phyloP scores from a whole-genome alignment of 1,140 invertebrate genomes.

The Macrocentrus cingulum region DNA sequence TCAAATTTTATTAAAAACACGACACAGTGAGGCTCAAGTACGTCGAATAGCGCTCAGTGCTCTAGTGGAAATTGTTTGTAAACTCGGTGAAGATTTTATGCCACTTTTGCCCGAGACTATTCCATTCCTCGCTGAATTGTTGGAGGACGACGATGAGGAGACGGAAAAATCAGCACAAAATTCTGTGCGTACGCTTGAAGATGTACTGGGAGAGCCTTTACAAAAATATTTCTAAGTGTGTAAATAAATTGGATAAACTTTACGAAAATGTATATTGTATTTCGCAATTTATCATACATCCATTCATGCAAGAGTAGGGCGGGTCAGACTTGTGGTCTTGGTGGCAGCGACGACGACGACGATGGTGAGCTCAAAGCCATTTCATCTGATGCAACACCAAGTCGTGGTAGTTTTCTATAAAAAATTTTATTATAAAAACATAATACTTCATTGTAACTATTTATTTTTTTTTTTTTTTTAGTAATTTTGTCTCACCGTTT shows the following conservation, averaged over 20 bases:
- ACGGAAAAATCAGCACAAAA: slow-evolving; percentile 77
- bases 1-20: slow-evolving; percentile 85
- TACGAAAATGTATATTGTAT: too few relatives aligned
- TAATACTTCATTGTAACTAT: too few relatives aligned
- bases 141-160: slow-evolving; percentile 79
- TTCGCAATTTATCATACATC: too few relatives aligned
- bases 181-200: slow-evolving; percentile 76
- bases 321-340: too few relatives aligned
- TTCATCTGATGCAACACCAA: too few relatives aligned
- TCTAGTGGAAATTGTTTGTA: slow-evolving; percentile 68
- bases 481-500: too few relatives aligned
- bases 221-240: slow-evolving; percentile 73
- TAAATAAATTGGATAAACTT: not conserved
- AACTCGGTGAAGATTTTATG: slow-evolving; percentile 80
- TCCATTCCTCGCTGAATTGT: slow-evolving; percentile 78
- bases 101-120: slow-evolving; percentile 80
- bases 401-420: too few relatives aligned
- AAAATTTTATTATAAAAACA: too few relatives aligned
- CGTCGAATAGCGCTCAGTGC: slow-evolving; percentile 45
- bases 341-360: too few relatives aligned
- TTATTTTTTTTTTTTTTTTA: too few relatives aligned
- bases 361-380: too few relatives aligned
- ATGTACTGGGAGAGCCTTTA: slow-evolving; percentile 79
- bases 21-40: slow-evolving; percentile 67
- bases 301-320: too few relatives aligned